These are phyloP conservation scores for Xenops minutus DNA, from an alignment of 2,797 vertebrate species.

Conservation along the genomic window DNA sequence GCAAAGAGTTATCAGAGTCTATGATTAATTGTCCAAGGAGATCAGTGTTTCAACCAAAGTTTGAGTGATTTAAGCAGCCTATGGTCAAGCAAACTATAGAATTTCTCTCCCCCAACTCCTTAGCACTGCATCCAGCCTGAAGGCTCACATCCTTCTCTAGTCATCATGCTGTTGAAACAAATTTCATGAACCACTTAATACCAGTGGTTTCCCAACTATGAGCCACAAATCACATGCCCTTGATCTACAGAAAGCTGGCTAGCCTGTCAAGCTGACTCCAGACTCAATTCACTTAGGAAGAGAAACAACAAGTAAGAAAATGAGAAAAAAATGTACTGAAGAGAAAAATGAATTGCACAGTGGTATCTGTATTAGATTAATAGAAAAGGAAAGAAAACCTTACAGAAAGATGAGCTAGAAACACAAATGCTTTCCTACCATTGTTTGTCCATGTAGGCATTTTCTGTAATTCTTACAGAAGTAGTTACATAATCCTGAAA, in stretches of 20 bases:
- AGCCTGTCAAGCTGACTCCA: neutral
- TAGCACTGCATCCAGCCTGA: neutral
- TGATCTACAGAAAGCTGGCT: neutral
- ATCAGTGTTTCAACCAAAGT: neutral
- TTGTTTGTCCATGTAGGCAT: neutral
- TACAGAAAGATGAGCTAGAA: neutral
- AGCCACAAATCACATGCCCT: slow-evolving; percentile 21
- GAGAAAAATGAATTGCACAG: neutral
- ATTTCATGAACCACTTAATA: neutral
- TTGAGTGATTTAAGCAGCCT: neutral
- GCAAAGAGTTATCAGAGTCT: neutral
- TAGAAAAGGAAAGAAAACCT: neutral
- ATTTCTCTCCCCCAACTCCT: neutral
- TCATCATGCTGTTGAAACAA: neutral
- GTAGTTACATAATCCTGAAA: neutral
- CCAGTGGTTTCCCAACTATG: neutral
- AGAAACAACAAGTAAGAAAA: neutral
- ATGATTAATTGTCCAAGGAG: neutral
- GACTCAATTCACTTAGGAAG: neutral
- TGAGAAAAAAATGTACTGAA: neutral
- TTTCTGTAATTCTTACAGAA: neutral
- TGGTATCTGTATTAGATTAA: neutral
- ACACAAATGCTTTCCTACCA: neutral
- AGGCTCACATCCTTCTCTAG: neutral
- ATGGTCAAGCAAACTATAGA: neutral